These are phyloP conservation scores for Choristoneura rosaceana DNA, from an alignment of 2,888 invertebrate genomes.

Conservation along the genomic window DNA sequence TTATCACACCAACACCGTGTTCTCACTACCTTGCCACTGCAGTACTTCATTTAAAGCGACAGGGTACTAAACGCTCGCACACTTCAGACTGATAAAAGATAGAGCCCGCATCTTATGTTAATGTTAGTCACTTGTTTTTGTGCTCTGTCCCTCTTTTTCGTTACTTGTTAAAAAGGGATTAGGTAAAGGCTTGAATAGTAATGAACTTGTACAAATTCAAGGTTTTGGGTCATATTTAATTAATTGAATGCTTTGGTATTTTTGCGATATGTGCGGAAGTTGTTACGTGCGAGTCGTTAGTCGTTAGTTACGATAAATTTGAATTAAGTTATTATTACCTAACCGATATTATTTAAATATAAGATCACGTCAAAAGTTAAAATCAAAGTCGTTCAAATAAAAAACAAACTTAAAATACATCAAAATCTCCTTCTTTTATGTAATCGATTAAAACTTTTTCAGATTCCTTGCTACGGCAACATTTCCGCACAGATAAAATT, in stretches of 20 bases:
- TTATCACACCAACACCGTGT: conserved; percentile 17
- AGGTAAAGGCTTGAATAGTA: conserved; percentile 38
- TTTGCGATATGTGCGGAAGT: neutral
- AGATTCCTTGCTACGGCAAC: no score
- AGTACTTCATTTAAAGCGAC: conserved; percentile 6
- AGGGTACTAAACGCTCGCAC: conserved; percentile 17
- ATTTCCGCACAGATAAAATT: no score
- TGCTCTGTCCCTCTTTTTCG: conserved; percentile 13
- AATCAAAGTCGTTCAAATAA: no score
- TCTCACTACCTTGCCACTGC: neutral
- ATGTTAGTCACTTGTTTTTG: conserved; percentile 39
- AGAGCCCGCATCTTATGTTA: conserved; percentile 71
- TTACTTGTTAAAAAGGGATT: conserved; percentile 27
- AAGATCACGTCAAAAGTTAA: no score
- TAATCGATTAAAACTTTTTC: no score
- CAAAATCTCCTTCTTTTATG: no score
- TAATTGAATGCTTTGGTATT: conserved; percentile 25
- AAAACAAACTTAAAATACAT: no score
- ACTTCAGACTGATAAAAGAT: conserved; percentile 59
- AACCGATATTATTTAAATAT: no score
- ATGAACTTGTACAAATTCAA: conserved; percentile 63
- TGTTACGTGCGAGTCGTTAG: neutral
- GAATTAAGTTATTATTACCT: no score
- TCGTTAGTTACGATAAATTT: no score
- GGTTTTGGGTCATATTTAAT: conserved; percentile 32